A percentile compares a stretch with the other conserved stretches of the same genome.
Conservation (phyloP, 2,797 vertebrate genomes). For the Anabacerthia variegaticeps region DNA sequence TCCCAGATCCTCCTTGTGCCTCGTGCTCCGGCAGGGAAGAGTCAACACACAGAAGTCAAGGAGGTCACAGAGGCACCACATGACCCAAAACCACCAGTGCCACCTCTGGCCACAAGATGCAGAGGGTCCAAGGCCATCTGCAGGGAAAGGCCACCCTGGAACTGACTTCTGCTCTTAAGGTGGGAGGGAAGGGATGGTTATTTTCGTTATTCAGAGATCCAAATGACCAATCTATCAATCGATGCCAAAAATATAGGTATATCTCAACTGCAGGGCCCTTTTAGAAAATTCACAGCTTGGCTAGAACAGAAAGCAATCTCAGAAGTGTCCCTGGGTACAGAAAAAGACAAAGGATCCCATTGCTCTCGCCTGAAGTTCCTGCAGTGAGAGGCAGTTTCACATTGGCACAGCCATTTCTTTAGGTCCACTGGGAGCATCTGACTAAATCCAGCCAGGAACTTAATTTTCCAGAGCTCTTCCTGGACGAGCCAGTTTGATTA, state of each 20-base stretch:
- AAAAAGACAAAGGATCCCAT: background rate
- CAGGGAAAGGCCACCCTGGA: background rate
- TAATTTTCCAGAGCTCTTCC: background rate
- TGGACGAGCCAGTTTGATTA: background rate
- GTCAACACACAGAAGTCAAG: background rate
- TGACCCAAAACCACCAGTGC: background rate
- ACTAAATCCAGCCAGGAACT: background rate
- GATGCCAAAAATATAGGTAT: constrained; percentile 45
- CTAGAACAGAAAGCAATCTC: background rate
- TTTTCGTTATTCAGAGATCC: background rate
- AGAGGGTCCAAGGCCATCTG: background rate
- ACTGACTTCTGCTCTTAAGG: background rate
- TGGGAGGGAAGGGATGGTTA: background rate
- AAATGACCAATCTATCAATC: background rate
- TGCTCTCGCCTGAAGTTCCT: background rate
- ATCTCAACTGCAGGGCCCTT: background rate
- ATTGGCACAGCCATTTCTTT: background rate
- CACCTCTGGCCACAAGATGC: background rate
- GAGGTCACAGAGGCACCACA: background rate
- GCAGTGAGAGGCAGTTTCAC: background rate
- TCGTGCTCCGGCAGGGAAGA: background rate
- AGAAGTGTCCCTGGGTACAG: background rate
- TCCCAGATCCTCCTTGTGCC: background rate
- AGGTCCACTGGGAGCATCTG: background rate
- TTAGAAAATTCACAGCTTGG: constrained; percentile 65